Conservation (phyloP, 2,797 vertebrate genomes). For the Manis javanica region DNA sequence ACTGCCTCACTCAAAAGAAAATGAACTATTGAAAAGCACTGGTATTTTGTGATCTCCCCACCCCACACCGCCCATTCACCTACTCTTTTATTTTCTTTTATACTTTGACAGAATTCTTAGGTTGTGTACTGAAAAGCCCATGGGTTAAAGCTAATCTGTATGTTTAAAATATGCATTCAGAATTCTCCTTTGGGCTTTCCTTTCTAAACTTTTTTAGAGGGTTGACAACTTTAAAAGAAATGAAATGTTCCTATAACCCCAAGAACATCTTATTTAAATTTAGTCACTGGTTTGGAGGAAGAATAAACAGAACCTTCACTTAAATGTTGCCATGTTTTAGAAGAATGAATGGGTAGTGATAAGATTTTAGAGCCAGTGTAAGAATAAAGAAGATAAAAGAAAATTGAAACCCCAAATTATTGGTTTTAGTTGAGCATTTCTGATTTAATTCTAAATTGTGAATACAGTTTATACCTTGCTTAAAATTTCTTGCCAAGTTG, state of each 20-base stretch:
- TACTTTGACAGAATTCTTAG: conserved; percentile 51
- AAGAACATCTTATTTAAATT: conserved; percentile 75
- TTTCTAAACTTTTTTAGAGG: conserved; percentile 26
- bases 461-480: conserved; percentile 4
- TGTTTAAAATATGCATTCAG: conserved; percentile 32
- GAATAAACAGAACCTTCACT: conserved; percentile 81
- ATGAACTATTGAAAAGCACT: background rate
- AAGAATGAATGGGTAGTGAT: conserved; percentile 77
- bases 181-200: background rate
- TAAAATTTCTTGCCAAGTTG: background rate
- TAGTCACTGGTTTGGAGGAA: conserved; percentile 77
- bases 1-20: conserved; percentile 37
- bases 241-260: conserved; percentile 55
- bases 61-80: background rate
- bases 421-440: conserved; percentile 77
- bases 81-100: conserved; percentile 41
- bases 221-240: conserved; percentile 68
- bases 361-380: conserved; percentile 74
- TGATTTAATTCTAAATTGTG: conserved; percentile 67
- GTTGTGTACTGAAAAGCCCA: conserved; percentile 47
- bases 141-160: conserved; percentile 55
- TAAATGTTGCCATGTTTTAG: conserved; percentile 70
- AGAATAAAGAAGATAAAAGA: conserved; percentile 76
- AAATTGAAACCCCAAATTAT: conserved; percentile 76
- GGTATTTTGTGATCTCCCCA: background rate